Conservation (phyloP, 2,113 vertebrate genomes). For the Trinectes maculatus region DNA sequence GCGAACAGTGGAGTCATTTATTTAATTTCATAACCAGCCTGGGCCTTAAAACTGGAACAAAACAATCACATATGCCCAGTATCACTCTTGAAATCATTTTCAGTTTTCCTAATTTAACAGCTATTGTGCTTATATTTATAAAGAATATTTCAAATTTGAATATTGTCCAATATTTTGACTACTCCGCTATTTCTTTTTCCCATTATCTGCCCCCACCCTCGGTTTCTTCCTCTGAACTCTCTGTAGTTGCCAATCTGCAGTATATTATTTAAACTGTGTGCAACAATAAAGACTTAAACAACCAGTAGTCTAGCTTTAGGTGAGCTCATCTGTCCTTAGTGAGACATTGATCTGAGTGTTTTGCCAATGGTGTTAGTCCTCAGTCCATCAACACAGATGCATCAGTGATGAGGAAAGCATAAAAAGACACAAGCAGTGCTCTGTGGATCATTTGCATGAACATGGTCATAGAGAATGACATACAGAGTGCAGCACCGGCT, state of each 20-base stretch:
- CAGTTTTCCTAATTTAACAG: too few relatives aligned
- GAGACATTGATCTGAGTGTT: constrained; percentile 25
- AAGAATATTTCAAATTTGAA: too few relatives aligned
- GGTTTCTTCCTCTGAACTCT: constrained; percentile 27
- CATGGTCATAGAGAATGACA: constrained; percentile 27
- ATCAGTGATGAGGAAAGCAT: constrained; percentile 12
- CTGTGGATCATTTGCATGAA: constrained; percentile 12
- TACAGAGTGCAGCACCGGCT: not conserved
- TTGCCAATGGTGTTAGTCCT: constrained; percentile 13
- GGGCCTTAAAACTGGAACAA: not conserved
- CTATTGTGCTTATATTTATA: too few relatives aligned
- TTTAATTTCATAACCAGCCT: constrained; percentile 8
- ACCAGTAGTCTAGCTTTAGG: constrained; percentile 16
- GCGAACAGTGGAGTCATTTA: constrained; percentile 21
- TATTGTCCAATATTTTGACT: constrained; percentile 27
- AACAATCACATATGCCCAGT: not conserved
- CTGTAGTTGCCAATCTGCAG: constrained; percentile 10
- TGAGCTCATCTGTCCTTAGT: constrained; percentile 36
- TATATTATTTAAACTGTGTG: constrained; percentile 13
- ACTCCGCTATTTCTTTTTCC: constrained; percentile 16
- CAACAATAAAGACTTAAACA: constrained; percentile 16
- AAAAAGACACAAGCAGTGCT: not conserved
- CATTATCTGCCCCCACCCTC: constrained; percentile 16
- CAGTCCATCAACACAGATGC: not conserved
- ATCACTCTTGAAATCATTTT: too few relatives aligned